Conservation (phyloP, 2,113 vertebrate species). For the Prionailurus bengalensis region DNA sequence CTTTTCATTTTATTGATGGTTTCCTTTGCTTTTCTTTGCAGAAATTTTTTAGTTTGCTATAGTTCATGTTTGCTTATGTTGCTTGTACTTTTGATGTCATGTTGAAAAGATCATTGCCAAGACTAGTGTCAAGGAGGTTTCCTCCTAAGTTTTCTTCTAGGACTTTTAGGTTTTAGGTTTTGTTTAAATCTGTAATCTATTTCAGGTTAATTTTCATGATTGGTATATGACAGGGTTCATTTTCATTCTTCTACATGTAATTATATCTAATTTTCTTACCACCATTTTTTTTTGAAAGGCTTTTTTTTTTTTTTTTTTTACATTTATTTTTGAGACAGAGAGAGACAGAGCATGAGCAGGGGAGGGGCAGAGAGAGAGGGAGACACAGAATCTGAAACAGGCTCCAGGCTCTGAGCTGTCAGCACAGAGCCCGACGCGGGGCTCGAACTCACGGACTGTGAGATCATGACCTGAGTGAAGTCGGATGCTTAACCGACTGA, state of each 20-base stretch:
- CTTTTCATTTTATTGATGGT: not conserved
- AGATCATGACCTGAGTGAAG: no score
- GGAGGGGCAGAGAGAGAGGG: no score
- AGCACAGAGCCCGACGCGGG: no score
- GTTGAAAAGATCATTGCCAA: not conserved
- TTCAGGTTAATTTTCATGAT: not conserved
- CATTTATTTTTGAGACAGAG: no score
- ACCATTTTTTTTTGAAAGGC: not conserved
- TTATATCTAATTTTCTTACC: not conserved
- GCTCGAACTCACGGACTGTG: no score
- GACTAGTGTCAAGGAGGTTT: not conserved
- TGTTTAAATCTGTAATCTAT: not conserved
- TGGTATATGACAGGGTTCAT: not conserved
- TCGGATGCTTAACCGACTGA: no score
- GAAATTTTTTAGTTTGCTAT: not conserved
- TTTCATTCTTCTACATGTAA: not conserved
- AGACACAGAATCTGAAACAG: no score
- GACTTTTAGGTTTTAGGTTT: not conserved
- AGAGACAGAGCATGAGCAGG: no score
- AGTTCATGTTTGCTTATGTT: not conserved
- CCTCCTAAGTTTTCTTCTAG: not conserved
- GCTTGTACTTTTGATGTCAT: not conserved
- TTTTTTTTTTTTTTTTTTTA: no score
- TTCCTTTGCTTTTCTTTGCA: not conserved
- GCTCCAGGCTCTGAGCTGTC: no score